A percentile compares a stretch with the other conserved stretches of the same genome.
These are phyloP conservation scores for Selenia dentaria DNA, from an alignment of 2,888 invertebrate genomes.

Conservation along the genomic window DNA sequence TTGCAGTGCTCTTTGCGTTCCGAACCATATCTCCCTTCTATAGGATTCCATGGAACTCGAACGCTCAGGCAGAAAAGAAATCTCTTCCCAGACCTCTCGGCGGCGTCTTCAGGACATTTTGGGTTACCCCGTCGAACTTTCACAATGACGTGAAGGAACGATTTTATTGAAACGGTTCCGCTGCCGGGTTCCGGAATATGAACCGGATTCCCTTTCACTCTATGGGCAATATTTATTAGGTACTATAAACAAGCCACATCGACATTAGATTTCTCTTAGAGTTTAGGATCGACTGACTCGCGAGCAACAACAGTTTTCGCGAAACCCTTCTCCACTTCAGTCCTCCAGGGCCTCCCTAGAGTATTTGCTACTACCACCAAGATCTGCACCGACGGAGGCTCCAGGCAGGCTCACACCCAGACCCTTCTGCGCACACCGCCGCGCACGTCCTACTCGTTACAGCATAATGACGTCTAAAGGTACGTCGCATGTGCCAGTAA, in stretches of 20 bases:
- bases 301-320: too few species aligned
- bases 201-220: slow-evolving; percentile 84
- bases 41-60: too few species aligned
- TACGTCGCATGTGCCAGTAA: slow-evolving; percentile 82
- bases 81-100: too few species aligned
- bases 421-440: too few species aligned
- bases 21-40: too few species aligned
- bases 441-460: slow-evolving; percentile 88
- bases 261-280: slow-evolving; percentile 74
- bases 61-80: too few species aligned
- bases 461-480: slow-evolving; percentile 77
- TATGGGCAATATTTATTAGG: slow-evolving; percentile 59
- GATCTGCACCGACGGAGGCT: slow-evolving; percentile 84
- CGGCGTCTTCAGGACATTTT: slow-evolving; percentile 83
- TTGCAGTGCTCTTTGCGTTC: slow-evolving; percentile 57
- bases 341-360: too few species aligned
- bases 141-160: slow-evolving; percentile 55
- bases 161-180: slow-evolving; percentile 70
- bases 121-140: slow-evolving; percentile 60
- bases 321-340: too few species aligned
- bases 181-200: too few species aligned
- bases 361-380: slow-evolving; percentile 90
- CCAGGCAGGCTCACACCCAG: slow-evolving; percentile 68
- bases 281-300: slow-evolving; percentile 86
- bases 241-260: slow-evolving; percentile 56